A percentile compares a stretch with the other conserved stretches of the same genome.
These are phyloP conservation scores for Hystrix cristata DNA, from an alignment of 2,113 vertebrate genomes.

Conservation along the genomic window DNA sequence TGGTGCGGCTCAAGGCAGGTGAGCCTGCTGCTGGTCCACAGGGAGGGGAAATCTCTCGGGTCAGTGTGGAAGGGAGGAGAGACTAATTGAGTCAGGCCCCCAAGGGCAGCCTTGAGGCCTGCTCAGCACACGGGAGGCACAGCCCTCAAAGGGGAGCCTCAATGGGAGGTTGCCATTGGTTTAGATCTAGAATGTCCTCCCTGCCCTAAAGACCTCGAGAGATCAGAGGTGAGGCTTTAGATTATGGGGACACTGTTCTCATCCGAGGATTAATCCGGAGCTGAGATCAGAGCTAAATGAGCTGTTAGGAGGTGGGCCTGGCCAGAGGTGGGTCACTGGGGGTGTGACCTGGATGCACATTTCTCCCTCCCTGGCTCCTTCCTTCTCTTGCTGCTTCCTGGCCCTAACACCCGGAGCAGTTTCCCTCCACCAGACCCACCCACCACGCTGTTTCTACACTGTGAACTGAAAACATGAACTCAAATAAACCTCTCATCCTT, in stretches of 20 bases:
- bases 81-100: neutral
- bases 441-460: neutral
- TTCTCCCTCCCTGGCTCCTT: neutral
- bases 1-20: neutral
- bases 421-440: neutral
- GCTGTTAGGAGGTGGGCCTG: neutral
- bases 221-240: neutral
- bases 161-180: neutral
- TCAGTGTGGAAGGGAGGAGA: neutral
- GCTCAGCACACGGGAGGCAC: neutral
- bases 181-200: neutral
- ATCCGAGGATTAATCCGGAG: neutral
- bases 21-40: neutral
- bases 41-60: neutral
- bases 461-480: neutral
- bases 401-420: neutral
- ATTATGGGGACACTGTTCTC: neutral
- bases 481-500: neutral
- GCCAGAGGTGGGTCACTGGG: neutral
- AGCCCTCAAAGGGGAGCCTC: neutral
- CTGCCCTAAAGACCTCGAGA: neutral
- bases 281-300: neutral
- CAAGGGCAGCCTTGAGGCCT: accelerated
- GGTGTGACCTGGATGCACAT: neutral
- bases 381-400: neutral